Percentiles rank a stretch among this genome's conserved stretches.
These are phyloP conservation scores for Ispidina picta DNA, from an alignment of 2,797 vertebrate species.

Conservation along the genomic window DNA sequence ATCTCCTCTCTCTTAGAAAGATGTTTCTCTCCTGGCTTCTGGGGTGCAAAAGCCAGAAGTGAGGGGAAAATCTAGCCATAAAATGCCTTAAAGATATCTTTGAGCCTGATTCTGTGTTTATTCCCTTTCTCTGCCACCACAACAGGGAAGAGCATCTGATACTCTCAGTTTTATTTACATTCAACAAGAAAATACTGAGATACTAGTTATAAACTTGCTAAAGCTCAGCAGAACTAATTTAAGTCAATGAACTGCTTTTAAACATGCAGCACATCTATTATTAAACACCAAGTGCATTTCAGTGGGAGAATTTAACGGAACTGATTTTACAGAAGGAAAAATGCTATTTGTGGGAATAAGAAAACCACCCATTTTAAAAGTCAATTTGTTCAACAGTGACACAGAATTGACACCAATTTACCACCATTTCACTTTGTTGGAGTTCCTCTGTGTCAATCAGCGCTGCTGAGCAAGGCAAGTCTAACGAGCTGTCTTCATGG, in stretches of 20 bases:
- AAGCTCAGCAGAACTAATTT: not conserved
- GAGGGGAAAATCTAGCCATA: not conserved
- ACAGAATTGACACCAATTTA: not conserved
- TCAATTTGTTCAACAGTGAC: not conserved
- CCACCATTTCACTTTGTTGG: not conserved
- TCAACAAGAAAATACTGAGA: not conserved
- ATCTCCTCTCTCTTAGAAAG: not conserved
- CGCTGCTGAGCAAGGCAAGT: not conserved
- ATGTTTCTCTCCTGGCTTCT: not conserved
- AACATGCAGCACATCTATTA: not conserved
- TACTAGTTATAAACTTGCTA: not conserved
- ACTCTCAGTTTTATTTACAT: not conserved
- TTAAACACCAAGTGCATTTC: not conserved
- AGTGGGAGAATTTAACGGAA: not conserved
- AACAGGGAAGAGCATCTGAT: not conserved
- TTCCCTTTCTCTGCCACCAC: not conserved
- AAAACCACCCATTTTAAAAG: not conserved
- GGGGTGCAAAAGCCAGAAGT: not conserved
- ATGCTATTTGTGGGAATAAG: not conserved
- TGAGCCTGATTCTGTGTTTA: not conserved
- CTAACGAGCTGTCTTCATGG: rapidly evolving
- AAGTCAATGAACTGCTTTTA: not conserved
- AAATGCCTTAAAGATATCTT: not conserved
- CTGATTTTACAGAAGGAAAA: not conserved
- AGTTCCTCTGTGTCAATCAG: not conserved